These are phyloP conservation scores for Hesperophylax magnus DNA, from an alignment of 1,140 invertebrate genomes.

Conservation along the genomic window DNA sequence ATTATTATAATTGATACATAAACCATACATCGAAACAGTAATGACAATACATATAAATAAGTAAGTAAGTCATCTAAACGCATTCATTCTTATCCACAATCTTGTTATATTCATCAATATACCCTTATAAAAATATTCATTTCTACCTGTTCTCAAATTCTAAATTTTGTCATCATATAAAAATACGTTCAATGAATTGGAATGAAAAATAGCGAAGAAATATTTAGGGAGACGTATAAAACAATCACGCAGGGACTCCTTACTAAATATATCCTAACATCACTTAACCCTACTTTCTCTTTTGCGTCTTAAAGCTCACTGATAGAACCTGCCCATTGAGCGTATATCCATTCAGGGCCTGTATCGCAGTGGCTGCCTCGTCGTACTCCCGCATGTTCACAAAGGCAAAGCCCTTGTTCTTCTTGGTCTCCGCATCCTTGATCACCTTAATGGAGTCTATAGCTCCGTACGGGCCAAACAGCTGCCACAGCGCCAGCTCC, in stretches of 20 bases:
- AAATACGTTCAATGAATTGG: slow-evolving; percentile 67
- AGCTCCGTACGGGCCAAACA: slow-evolving; percentile 99
- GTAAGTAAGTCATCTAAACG: slow-evolving; percentile 35
- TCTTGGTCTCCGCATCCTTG: slow-evolving; percentile 97
- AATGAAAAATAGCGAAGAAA: slow-evolving; percentile 64
- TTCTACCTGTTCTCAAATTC: slow-evolving; percentile 7
- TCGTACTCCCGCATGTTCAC: slow-evolving; percentile 99
- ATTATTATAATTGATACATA: slow-evolving; percentile 21
- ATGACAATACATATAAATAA: slow-evolving; percentile 41
- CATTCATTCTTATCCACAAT: slow-evolving; percentile 12
- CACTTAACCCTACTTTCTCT: slow-evolving; percentile 68
- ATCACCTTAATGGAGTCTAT: slow-evolving; percentile 99
- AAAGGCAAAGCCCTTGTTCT: slow-evolving; percentile 99
- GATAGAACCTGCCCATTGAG: slow-evolving; percentile 97
- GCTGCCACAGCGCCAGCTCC: slow-evolving; percentile 98
- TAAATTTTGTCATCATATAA: slow-evolving; percentile 64
- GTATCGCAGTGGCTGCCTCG: slow-evolving; percentile 97
- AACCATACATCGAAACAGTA: slow-evolving; percentile 15
- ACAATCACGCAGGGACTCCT: slow-evolving; percentile 58
- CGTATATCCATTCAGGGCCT: slow-evolving; percentile 97
- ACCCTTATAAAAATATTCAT: slow-evolving; percentile 46
- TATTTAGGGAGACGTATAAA: slow-evolving; percentile 44
- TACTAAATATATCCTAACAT: slow-evolving; percentile 59
- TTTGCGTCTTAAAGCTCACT: slow-evolving; percentile 98
- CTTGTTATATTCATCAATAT: slow-evolving; percentile 22